phyloP scores from a whole-genome alignment of 1,140 invertebrate species.

The Dendroctonus valens region DNA sequence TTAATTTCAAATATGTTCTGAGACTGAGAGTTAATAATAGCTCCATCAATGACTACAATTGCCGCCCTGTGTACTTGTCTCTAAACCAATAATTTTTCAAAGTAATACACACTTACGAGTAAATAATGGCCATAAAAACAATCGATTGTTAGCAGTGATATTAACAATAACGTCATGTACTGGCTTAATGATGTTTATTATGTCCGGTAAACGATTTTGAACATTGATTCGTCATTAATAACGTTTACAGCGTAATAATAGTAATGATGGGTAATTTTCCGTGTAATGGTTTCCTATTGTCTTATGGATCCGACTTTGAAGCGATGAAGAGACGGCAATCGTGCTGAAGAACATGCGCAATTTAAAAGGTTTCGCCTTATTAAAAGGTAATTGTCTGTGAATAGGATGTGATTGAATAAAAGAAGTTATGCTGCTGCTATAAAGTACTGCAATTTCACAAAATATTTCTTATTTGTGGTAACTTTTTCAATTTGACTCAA shows the following conservation, averaged over 20 bases:
- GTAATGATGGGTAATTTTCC: conserved; percentile 19
- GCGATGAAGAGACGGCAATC: too few species aligned
- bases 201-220: conserved; percentile 9
- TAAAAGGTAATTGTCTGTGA: too few species aligned
- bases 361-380: too few species aligned
- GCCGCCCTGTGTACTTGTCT: conserved; percentile 1
- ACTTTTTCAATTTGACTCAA: too few species aligned
- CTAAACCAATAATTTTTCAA: conserved; percentile 9
- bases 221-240: conserved; percentile 3
- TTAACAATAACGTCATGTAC: conserved; percentile 15
- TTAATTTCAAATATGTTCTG: too few species aligned
- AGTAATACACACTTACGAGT: conserved; percentile 7
- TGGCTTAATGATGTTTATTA: conserved; percentile 12
- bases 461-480: too few species aligned
- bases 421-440: too few species aligned
- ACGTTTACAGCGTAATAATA: conserved; percentile 3
- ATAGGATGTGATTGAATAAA: too few species aligned
- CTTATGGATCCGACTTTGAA: conserved; percentile 2
- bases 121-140: conserved; percentile 4
- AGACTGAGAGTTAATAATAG: conserved; percentile 3
- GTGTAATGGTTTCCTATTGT: conserved; percentile 4
- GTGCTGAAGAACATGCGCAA: too few species aligned
- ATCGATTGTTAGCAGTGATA: conserved; percentile 16
- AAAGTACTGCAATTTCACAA: too few species aligned
- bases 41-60: conserved; percentile 5